These are phyloP conservation scores for Pomatostomus ruficeps DNA, from an alignment of 2,113 vertebrate species.

Conservation along the genomic window DNA sequence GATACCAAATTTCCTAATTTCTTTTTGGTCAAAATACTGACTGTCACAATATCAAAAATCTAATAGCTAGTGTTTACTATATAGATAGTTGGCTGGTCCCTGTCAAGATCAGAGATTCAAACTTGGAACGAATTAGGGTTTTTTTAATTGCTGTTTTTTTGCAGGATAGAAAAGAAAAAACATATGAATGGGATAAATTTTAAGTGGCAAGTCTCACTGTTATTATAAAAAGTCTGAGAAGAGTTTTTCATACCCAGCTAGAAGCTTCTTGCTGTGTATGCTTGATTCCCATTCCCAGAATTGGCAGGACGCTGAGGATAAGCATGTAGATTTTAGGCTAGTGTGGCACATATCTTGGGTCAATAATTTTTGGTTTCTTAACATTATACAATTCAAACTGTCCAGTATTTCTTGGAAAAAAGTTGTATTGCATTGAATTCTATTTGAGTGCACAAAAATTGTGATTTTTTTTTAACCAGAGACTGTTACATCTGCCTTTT, in stretches of 20 bases:
- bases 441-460: background rate
- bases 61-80: background rate
- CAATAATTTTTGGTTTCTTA: background rate
- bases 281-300: background rate
- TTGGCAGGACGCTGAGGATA: background rate
- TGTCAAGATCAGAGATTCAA: background rate
- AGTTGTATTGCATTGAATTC: fast-evolving
- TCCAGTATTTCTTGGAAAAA: background rate
- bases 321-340: background rate
- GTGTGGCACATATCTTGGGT: fast-evolving
- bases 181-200: background rate
- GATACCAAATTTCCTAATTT: background rate
- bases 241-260: background rate
- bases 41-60: background rate
- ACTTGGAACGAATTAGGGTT: background rate
- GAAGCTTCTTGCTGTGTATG: background rate
- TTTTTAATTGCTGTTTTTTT: background rate
- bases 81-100: background rate
- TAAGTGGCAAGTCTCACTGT: background rate
- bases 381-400: background rate
- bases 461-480: background rate
- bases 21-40: background rate
- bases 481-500: background rate
- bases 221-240: background rate
- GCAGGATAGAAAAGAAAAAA: background rate